Evolutionary conservation across 2,888 invertebrate genomes (phyloP), one percentile per base, ranked within the genome.

Genomic region (Meiosimyza platycephala): DNA sequence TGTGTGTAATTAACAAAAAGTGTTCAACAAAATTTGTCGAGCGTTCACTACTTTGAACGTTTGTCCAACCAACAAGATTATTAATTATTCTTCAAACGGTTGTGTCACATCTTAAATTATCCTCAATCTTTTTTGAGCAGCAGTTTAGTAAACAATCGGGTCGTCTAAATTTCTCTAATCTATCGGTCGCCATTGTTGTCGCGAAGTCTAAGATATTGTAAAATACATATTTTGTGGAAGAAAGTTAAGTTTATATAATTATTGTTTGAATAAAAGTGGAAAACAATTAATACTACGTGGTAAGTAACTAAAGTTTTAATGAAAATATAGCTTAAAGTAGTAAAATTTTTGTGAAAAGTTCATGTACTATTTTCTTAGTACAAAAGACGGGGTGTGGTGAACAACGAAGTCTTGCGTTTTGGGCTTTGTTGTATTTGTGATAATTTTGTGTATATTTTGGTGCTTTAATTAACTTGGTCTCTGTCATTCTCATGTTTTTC

Each of bases 191-290:
- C 64, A 71, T 67, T 75, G 74, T 76, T 67, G 55, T 65, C 48
- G 40, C 33, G 54, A 47, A 48, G 69, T 52, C 18, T 47, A 5
- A 22, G 54, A 13, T 55, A 60, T 18, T 47, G 68, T 68, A 78
- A 78, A 78, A 73, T 76, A 75, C 64, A 71, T 75, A 76, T 78
- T 78, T 79, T 78, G 75, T 74, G 72, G 72, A 71, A 67, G 76
- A 77, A 80, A 78, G 80, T 79, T 81, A 80, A 68, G 77, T 73
- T 76, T 75, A 80, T 79, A 79, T 77, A 80, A 80, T 75, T 77
- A 76, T 77, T 81, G 77, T 77, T 79, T 82, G 82, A 81, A 83
- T 80, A 79, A 80, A 81, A 83, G 80, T 78, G 80, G 79, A 76
- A 70, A 75, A 70, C 74, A 74, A 76, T 71, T 65, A 70, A 75